phyloP scores from a whole-genome alignment of 2,113 vertebrate species.

The Rhodinocichla rosea region DNA sequence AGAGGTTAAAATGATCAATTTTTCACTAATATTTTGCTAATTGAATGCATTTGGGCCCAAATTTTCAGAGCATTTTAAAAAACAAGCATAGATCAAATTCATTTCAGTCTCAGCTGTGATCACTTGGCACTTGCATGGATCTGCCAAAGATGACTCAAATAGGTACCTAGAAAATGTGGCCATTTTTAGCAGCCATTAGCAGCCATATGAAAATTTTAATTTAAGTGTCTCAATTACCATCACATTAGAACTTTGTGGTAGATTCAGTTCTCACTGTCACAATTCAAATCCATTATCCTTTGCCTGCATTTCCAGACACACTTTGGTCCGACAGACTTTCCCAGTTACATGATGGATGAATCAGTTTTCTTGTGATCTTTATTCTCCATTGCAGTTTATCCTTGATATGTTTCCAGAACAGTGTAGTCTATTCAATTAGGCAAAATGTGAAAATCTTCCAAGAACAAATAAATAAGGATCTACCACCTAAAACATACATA shows the following conservation, averaged over 20 bases:
- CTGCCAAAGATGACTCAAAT: conserved; percentile 58
- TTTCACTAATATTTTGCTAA: not conserved
- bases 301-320: not conserved
- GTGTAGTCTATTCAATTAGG: not conserved
- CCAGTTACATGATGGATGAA: not conserved
- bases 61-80: conserved; percentile 36
- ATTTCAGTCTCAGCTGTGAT: conserved; percentile 55
- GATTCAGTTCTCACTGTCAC: conserved; percentile 9
- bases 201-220: conserved; percentile 50
- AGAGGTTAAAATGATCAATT: not conserved
- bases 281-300: not conserved
- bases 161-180: conserved; percentile 43
- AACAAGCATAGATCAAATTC: conserved; percentile 27
- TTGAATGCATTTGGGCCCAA: not conserved
- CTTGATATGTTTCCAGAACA: not conserved
- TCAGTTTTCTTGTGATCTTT: not conserved
- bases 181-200: conserved; percentile 60
- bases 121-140: conserved; percentile 43
- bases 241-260: conserved; percentile 31
- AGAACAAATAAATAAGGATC: not conserved
- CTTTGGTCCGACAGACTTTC: not conserved
- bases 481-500: not conserved
- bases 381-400: not conserved
- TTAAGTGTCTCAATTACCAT: conserved; percentile 14
- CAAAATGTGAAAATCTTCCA: not conserved